Evolutionary conservation across 1,140 invertebrate genomes (phyloP), one percentile per base, ranked within the genome.

Genomic region (Cardiocondyla obscurior): DNA sequence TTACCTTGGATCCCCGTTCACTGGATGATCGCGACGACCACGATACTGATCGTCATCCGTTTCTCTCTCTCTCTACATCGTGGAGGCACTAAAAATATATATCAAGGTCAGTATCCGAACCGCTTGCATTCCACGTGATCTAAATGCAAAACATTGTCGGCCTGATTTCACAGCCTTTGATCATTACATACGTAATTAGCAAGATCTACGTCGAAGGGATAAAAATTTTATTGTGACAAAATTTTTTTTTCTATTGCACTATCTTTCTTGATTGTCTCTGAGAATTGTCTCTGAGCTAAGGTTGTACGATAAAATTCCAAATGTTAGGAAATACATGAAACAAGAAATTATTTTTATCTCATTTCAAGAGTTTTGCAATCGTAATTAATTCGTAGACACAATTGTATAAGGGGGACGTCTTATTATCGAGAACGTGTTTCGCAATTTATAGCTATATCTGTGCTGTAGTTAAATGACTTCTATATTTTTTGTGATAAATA

Each of bases 111-210:
- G 19, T 49, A 81, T 44, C n/a, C 67, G 53, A 81, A 44, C n/a
- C 6, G 25, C 53, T 76, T 82, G 22, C 83, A 83, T 53, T 90
- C 87, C 4, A 81, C 86, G 16, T 67, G 62, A 33, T 85, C 85
- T 8, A 88, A 73, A 25, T 77, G 85, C 25, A 90, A 62, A 42
- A 86, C 46, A 39, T 89, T 84, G 19, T 88, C 85, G 44, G 87
- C 79, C 14, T 84, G 7, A 51, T 51, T 33, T 12, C 46, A 14
- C 7, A 22, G 39, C 22, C 39, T 14, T 39, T 14, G 7, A 77
- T 77, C n/a, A 46, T 44, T 46, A 62, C 14, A 14, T 14, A 44
- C 16, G 10, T 5, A 28, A 58, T 58, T 58, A 73, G 0, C 30
- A 0, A 19, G 3, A 10, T 1, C 25, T 16, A 33, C 36, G 16